These are phyloP conservation scores for Sardinella longiceps DNA, from an alignment of 2,797 vertebrate genomes.

Conservation along the genomic window DNA sequence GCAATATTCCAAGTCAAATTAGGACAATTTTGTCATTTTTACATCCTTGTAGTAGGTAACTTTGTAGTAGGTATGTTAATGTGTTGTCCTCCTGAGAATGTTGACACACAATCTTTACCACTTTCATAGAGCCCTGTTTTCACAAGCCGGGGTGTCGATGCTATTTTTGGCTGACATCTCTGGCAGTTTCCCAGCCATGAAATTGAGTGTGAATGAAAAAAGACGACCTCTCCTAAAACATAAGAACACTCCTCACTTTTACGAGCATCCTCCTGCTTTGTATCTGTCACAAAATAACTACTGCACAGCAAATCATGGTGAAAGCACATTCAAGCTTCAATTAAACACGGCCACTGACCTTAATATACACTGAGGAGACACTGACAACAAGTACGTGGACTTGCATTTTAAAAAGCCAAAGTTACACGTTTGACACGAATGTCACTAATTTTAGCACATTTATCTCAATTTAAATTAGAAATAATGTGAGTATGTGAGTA, in stretches of 20 bases:
- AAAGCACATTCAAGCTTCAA: not conserved
- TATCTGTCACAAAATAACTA: not conserved
- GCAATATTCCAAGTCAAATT: not conserved
- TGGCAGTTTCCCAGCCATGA: constrained; percentile 25
- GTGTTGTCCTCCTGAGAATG: not conserved
- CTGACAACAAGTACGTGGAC: not conserved
- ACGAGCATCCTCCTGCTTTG: constrained; percentile 15
- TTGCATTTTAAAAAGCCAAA: not conserved
- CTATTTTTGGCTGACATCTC: constrained; percentile 22
- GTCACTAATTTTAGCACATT: not conserved
- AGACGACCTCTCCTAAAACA: constrained; percentile 25
- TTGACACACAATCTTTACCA: constrained; percentile 20
- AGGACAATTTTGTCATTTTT: not conserved
- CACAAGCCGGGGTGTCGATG: constrained; percentile 9
- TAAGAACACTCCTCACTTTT: constrained; percentile 21
- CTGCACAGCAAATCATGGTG: not conserved
- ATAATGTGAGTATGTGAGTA: not conserved
- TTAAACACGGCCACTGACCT: not conserved
- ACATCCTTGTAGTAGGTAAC: not conserved
- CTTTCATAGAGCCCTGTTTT: not conserved
- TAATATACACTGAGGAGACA: not conserved
- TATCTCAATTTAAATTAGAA: not conserved
- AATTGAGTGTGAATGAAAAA: constrained; percentile 28
- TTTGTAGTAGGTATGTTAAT: not conserved
- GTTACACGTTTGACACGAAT: not conserved